Evolutionary conservation across 1,140 invertebrate species (phyloP).

Genomic region (Ephestia elutella): DNA sequence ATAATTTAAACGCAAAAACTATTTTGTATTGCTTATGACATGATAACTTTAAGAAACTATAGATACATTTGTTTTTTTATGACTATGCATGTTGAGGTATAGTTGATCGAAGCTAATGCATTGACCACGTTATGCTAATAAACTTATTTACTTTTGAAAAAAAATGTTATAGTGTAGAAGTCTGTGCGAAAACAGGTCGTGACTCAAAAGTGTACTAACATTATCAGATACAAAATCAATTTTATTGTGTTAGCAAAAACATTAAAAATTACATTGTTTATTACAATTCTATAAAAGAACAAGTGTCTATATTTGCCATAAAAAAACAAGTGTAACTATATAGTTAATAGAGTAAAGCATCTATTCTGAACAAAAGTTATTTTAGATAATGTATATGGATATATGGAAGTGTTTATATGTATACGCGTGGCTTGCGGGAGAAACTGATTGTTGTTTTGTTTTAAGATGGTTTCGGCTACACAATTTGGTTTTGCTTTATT

Average conservation of each 20-base stretch:
- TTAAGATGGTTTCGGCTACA: constrained; percentile 13
- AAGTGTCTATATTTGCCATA: not conserved
- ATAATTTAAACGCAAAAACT: not conserved
- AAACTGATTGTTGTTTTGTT: constrained; percentile 18
- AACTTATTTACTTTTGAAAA: no score
- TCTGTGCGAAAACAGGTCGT: no score
- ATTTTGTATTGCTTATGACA: constrained; percentile 10
- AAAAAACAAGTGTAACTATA: not conserved
- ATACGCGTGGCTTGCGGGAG: constrained; percentile 7
- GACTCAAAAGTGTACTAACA: no score
- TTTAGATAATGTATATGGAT: not conserved
- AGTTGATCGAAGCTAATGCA: no score
- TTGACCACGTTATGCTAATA: no score
- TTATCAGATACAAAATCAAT: no score
- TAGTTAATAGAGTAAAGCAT: not conserved
- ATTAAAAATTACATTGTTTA: no score
- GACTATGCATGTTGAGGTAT: no score
- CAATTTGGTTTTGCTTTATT: not conserved
- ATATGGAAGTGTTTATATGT: constrained; percentile 12
- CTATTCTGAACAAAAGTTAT: not conserved
- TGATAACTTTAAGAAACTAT: not conserved
- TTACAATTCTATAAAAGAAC: no score
- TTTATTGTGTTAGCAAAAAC: no score
- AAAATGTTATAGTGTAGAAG: no score
- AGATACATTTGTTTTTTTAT: not conserved